Percentiles rank a stretch among this genome's conserved stretches.
Conservation (phyloP, 2,797 vertebrate genomes). For the Phataginus tetradactyla region DNA sequence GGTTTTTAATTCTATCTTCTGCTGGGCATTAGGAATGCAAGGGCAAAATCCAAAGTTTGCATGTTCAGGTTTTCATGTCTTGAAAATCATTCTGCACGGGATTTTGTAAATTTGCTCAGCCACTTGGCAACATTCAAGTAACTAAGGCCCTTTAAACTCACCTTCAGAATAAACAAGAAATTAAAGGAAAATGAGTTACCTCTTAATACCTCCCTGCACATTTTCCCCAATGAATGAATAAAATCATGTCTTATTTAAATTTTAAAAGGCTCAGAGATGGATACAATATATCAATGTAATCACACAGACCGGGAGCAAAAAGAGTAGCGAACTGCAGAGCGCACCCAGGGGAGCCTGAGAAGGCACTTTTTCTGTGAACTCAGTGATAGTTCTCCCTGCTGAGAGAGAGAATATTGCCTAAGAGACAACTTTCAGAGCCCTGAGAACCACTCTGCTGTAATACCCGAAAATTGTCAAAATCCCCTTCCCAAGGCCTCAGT, state of each 20-base stretch:
- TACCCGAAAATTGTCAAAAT: neutral
- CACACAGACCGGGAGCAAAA: conserved; percentile 30
- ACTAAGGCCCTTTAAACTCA: conserved; percentile 17
- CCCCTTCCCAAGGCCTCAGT: neutral
- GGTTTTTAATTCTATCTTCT: conserved; percentile 28
- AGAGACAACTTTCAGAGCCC: conserved; percentile 25
- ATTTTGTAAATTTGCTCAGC: conserved; percentile 39
- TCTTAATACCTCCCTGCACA: conserved; percentile 33
- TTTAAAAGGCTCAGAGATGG: conserved; percentile 48
- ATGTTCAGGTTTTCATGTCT: neutral
- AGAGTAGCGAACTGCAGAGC: conserved; percentile 21
- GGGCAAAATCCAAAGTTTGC: neutral
- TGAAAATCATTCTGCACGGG: neutral
- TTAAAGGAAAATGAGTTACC: conserved; percentile 59
- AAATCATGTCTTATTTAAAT: conserved; percentile 48
- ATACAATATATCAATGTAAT: conserved; percentile 47
- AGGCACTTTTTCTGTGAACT: conserved; percentile 42
- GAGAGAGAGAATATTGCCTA: conserved; percentile 34
- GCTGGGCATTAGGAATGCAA: conserved; percentile 28
- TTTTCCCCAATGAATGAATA: conserved; percentile 57
- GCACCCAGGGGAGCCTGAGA: neutral
- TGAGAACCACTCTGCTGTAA: neutral
- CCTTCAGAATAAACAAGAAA: conserved; percentile 58
- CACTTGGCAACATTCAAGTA: conserved; percentile 45
- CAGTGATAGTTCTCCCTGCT: conserved; percentile 48